Evolutionary conservation across 2,797 vertebrate genomes (phyloP).

Genomic region (Brotogeris chrysoptera): DNA sequence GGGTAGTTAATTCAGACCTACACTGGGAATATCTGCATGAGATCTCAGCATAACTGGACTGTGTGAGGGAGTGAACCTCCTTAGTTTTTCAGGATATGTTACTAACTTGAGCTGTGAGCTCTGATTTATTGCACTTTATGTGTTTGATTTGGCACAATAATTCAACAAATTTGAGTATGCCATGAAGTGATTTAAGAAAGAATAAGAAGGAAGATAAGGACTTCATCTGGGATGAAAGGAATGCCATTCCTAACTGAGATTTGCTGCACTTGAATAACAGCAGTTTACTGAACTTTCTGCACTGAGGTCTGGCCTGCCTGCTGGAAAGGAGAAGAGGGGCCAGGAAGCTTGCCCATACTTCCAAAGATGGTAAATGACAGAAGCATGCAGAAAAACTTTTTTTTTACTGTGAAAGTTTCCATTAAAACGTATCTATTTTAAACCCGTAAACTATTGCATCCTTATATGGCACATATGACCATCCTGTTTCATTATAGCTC

Average conservation of each 20-base stretch:
- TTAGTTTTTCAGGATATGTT: neutral
- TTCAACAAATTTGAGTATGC: neutral
- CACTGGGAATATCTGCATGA: neutral
- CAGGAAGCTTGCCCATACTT: neutral
- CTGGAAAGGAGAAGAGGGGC: neutral
- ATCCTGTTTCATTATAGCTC: neutral
- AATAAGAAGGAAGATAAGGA: neutral
- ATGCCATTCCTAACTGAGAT: neutral
- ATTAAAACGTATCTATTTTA: neutral
- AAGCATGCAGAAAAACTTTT: neutral
- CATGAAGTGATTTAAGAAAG: neutral
- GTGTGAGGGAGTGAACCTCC: neutral
- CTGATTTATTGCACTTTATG: neutral
- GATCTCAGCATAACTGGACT: neutral
- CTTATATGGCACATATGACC: neutral
- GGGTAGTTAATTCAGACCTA: neutral
- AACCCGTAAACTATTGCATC: neutral
- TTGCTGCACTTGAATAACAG: neutral
- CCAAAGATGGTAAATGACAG: neutral
- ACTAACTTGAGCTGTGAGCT: neutral
- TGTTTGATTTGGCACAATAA: neutral
- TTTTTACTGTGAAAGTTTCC: neutral
- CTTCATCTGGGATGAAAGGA: neutral
- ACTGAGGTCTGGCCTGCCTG: neutral
- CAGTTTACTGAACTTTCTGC: neutral